phyloP scores from a whole-genome alignment of 2,113 vertebrate species.

The Prionailurus viverrinus region DNA sequence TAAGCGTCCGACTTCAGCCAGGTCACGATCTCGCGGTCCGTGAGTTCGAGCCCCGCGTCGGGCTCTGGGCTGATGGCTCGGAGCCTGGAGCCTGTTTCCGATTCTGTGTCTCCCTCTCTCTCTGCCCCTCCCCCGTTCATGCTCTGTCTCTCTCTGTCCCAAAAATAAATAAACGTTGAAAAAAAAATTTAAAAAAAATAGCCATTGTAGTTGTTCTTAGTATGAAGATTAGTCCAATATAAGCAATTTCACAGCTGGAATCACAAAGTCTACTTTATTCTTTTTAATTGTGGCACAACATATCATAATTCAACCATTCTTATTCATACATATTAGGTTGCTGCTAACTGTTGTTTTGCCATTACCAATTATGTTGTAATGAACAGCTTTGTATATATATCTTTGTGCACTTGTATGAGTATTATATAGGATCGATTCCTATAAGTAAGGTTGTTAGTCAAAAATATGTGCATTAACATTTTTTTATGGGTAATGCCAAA shows the following conservation, averaged over 20 bases:
- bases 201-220: neutral
- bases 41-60: no score
- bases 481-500: neutral
- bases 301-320: neutral
- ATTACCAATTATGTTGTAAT: neutral
- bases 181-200: neutral
- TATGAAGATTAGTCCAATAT: neutral
- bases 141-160: no score
- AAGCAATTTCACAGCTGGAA: conserved; percentile 23
- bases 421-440: neutral
- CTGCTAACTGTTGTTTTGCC: neutral
- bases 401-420: neutral
- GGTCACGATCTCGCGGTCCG: no score
- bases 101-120: no score
- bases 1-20: no score
- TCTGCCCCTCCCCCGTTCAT: no score
- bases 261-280: conserved; percentile 15
- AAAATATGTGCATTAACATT: neutral
- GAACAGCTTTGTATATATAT: neutral
- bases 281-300: neutral
- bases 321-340: neutral
- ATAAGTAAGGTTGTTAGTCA: neutral
- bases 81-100: no score
- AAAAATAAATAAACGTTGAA: no score
- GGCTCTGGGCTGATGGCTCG: no score